Evolutionary conservation across 2,888 invertebrate genomes (phyloP).

Genomic region (Parnassius mnemosyne): DNA sequence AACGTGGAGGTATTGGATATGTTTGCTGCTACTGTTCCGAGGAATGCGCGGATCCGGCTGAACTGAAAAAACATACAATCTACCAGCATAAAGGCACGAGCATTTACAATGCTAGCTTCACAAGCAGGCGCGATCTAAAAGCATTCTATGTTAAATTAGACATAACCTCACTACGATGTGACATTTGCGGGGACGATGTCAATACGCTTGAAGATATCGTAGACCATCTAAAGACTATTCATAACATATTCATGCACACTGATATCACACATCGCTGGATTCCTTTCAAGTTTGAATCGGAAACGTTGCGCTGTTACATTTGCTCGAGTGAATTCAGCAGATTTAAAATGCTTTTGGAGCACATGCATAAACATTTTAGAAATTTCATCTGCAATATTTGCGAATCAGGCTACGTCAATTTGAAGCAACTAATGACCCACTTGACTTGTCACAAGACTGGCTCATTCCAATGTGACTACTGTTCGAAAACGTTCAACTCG

Average conservation of each 20-base stretch:
- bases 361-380: conserved; percentile 49
- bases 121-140: conserved; percentile 11
- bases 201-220: conserved; percentile 16
- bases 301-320: conserved; percentile 34
- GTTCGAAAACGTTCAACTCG: conserved; percentile 58
- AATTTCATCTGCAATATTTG: conserved; percentile 46
- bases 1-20: conserved; percentile 51
- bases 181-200: conserved; percentile 39
- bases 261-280: conserved; percentile 45
- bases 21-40: conserved; percentile 54
- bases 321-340: conserved; percentile 34
- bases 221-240: not conserved
- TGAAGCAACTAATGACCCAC: conserved; percentile 31
- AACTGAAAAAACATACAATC: conserved; percentile 53
- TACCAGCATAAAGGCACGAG: conserved; percentile 40
- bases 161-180: conserved; percentile 51
- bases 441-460: conserved; percentile 42
- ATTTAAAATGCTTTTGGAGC: conserved; percentile 38
- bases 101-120: conserved; percentile 24
- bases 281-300: conserved; percentile 46
- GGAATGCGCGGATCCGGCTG: conserved; percentile 46
- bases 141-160: conserved; percentile 46
- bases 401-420: conserved; percentile 44
- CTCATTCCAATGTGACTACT: conserved; percentile 48
- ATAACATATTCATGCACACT: not conserved